Evolutionary conservation across 1,140 invertebrate species (phyloP), one percentile per base, ranked within the genome.

Genomic region (Paralvinella palmiformis): DNA sequence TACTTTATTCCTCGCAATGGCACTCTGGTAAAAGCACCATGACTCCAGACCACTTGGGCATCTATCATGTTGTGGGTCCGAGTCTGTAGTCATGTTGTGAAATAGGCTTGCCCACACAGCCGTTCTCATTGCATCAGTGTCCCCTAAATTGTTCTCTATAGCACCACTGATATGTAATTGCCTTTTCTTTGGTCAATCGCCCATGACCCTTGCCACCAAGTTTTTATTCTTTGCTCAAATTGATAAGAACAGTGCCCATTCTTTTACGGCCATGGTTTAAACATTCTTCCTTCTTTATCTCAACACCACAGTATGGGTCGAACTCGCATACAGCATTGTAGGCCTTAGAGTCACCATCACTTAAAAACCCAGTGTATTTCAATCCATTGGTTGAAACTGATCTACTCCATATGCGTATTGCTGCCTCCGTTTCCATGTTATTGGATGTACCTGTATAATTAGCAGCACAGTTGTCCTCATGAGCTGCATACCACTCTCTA

Each of bases 11-110:
- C 3, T 29, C 1, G 60, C 41, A 32, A 62, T 45, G 24, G 48
- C 48, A 10, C 48, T 22, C 48, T 62, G 36, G 10, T 53, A 62
- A 20, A 36, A 62, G 37, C 60, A 62, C 60, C 60, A 62, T 22
- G 48, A 52, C 24, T 52, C n/a, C 31, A 29, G 24, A 20, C 35
- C 20, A 37, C 17, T 20, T n/a, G 20, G 35, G 60, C 60, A 62
- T n/a, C 27, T 37, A 22, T 20, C 50, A 31, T 62, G 60, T 15
- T 62, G 41, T 24, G 44, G 60, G 17, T 62, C 41, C 41, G 48
- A 37, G 27, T 32, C 31, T 62, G 44, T 53, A 15, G 31, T 32
- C 32, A 52, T 45, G 41, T 27, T 24, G 41, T 62, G 60, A 36
- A 62, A 62, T 20, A 62, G 41, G 50, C 24, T 52, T n/a, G 48